Conservation (phyloP, 2,888 invertebrate species). For the Cosmorhoe ocellata region DNA sequence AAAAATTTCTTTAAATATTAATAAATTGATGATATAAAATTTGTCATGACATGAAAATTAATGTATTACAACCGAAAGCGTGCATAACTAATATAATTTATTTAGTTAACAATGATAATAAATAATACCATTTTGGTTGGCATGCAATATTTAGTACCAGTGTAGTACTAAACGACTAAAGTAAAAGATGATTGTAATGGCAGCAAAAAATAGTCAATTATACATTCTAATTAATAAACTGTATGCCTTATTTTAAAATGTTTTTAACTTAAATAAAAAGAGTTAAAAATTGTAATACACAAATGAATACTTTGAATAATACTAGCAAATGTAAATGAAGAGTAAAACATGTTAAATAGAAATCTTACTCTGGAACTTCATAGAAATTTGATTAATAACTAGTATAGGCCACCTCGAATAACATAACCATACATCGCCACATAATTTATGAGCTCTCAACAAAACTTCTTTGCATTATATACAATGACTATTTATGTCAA, state of each 20-base stretch:
- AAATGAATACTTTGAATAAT: conserved; percentile 76
- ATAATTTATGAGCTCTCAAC: conserved; percentile 66
- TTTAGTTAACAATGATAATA: conserved; percentile 31
- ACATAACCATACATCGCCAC: conserved; percentile 60
- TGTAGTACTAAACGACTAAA: too few species aligned
- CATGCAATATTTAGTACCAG: conserved; percentile 22
- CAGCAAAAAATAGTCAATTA: conserved; percentile 31
- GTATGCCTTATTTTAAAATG: conserved; percentile 35
- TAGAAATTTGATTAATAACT: conserved; percentile 63
- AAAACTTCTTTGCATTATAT: conserved; percentile 70
- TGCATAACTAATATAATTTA: conserved; percentile 34
- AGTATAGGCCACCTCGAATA: conserved; percentile 72
- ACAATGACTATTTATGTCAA: conserved; percentile 73
- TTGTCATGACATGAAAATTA: conserved; percentile 57
- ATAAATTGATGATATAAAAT: conserved; percentile 60
- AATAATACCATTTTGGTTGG: conserved; percentile 31
- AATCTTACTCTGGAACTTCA: conserved; percentile 68
- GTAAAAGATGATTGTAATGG: conserved; percentile 29
- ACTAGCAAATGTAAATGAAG: conserved; percentile 60
- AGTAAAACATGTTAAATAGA: conserved; percentile 67
- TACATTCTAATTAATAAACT: conserved; percentile 19
- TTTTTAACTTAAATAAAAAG: conserved; percentile 41
- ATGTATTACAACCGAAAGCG: conserved; percentile 57
- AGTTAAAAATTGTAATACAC: conserved; percentile 47
- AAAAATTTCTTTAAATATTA: conserved; percentile 75